A percentile compares a stretch with the other conserved stretches of the same genome.
Conservation (phyloP, 2,113 vertebrate species). For the Hoplias malabaricus region DNA sequence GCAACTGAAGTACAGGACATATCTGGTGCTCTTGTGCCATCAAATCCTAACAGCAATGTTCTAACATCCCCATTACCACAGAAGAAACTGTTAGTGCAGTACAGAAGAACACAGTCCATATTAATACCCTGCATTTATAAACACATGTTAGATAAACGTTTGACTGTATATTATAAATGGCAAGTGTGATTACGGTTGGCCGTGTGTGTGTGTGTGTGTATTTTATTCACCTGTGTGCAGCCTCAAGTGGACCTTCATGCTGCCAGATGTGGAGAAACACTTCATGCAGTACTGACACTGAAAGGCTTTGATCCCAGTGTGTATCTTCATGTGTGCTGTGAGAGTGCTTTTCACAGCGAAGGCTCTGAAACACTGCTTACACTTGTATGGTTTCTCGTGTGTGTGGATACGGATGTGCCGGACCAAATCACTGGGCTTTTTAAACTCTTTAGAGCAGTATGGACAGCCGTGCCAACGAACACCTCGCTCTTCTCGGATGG, state of each 20-base stretch:
- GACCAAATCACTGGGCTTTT: slow-evolving; percentile 96
- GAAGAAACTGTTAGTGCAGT: too few relatives aligned
- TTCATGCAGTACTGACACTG: slow-evolving; percentile 96
- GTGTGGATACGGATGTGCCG: slow-evolving; percentile 98
- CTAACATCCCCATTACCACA: too few relatives aligned
- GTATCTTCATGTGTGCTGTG: slow-evolving; percentile 97
- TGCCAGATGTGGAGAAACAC: slow-evolving; percentile 97
- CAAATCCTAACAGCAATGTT: too few relatives aligned
- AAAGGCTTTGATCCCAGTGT: slow-evolving; percentile 95
- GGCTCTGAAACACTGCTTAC: slow-evolving; percentile 95
- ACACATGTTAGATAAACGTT: too few relatives aligned
- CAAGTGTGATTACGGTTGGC: not conserved
- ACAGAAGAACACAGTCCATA: too few relatives aligned
- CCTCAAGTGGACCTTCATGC: slow-evolving; percentile 97
- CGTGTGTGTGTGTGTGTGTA: not conserved
- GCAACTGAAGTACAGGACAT: too few relatives aligned
- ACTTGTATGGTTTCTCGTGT: slow-evolving; percentile 98
- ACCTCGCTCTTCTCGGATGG: slow-evolving; percentile 91
- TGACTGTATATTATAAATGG: too few relatives aligned
- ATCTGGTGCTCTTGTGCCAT: too few relatives aligned
- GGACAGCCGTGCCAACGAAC: slow-evolving; percentile 96
- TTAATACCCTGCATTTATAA: too few relatives aligned
- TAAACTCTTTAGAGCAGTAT: slow-evolving; percentile 96
- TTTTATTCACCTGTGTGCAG: slow-evolving; percentile 97
- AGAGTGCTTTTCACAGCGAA: slow-evolving; percentile 98